These are phyloP conservation scores for Zaprionus inermis DNA, from an alignment of 1,140 invertebrate species.

Conservation along the genomic window DNA sequence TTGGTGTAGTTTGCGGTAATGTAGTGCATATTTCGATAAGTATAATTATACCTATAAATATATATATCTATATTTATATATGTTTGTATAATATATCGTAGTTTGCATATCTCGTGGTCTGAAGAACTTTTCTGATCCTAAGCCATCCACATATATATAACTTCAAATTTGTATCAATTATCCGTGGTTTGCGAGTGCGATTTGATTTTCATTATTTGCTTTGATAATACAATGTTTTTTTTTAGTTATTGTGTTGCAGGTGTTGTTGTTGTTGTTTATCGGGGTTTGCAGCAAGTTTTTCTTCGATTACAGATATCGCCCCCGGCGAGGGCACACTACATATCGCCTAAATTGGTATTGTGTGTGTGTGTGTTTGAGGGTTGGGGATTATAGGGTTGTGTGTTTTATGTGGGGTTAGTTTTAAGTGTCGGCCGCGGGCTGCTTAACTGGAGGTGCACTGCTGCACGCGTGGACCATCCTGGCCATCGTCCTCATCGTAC, in stretches of 20 bases:
- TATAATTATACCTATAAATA: constrained; percentile 67
- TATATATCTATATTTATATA: constrained; percentile 71
- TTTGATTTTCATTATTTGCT: constrained; percentile 11
- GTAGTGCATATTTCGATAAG: constrained; percentile 75
- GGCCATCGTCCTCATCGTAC: constrained; percentile 88
- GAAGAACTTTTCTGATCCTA: constrained; percentile 43
- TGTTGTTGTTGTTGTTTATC: constrained; percentile 1
- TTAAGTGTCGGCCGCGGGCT: constrained; percentile 51
- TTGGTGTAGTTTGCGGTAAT: constrained; percentile 57
- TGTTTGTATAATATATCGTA: constrained; percentile 73
- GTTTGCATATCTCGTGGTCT: constrained; percentile 55
- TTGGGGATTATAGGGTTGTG: neutral
- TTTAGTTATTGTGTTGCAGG: constrained; percentile 25
- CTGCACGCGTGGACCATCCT: constrained; percentile 87
- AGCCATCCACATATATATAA: constrained; percentile 48
- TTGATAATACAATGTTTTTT: constrained; percentile 21
- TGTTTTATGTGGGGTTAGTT: constrained; percentile 27
- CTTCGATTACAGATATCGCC: constrained; percentile 47
- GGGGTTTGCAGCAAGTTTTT: constrained; percentile 39
- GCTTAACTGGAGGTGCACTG: constrained; percentile 92
- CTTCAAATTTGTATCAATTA: constrained; percentile 54
- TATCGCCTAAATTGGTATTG: constrained; percentile 27
- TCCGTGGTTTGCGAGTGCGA: constrained; percentile 19
- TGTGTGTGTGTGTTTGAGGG: constrained; percentile 5
- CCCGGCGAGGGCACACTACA: constrained; percentile 23